A percentile compares a stretch with the other conserved stretches of the same genome.
phyloP scores from a whole-genome alignment of 2,888 invertebrate genomes.

The Iphiclides podalirius region DNA sequence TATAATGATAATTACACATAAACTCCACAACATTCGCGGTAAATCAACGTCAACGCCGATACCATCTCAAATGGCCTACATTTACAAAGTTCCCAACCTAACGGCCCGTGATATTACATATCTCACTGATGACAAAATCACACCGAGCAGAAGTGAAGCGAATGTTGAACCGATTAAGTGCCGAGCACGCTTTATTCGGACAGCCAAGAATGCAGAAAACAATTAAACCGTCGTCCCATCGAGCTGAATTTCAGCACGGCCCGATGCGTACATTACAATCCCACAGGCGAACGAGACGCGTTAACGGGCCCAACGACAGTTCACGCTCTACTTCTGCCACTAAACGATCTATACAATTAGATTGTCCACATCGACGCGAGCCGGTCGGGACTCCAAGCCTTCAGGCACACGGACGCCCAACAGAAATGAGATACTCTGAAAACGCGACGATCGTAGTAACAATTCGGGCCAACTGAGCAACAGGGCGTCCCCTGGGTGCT shows the following conservation, averaged over 20 bases:
- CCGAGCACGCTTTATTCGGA: slow-evolving; percentile 33
- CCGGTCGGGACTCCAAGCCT: slow-evolving; percentile 29
- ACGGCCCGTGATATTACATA: no score
- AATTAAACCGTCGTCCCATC: slow-evolving; percentile 51
- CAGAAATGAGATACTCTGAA: no score
- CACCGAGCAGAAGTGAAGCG: not conserved
- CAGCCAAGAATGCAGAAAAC: slow-evolving; percentile 48
- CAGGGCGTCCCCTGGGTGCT: slow-evolving; percentile 71
- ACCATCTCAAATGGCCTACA: no score
- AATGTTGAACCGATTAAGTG: not conserved
- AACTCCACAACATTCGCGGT: no score
- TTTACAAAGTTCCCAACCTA: no score
- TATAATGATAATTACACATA: no score
- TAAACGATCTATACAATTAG: slow-evolving; percentile 67
- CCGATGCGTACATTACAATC: slow-evolving; percentile 54
- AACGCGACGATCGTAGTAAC: slow-evolving; percentile 64
- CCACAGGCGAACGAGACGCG: slow-evolving; percentile 58
- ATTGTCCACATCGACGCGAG: slow-evolving; percentile 57
- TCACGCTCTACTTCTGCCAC: slow-evolving; percentile 67
- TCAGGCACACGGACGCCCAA: no score
- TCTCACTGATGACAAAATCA: not conserved
- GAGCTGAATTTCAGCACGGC: slow-evolving; percentile 56
- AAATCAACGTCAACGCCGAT: no score
- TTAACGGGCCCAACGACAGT: slow-evolving; percentile 52
- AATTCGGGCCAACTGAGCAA: slow-evolving; percentile 71